phyloP scores from a whole-genome alignment of 2,797 vertebrate genomes.

The Aplochiton taeniatus region DNA sequence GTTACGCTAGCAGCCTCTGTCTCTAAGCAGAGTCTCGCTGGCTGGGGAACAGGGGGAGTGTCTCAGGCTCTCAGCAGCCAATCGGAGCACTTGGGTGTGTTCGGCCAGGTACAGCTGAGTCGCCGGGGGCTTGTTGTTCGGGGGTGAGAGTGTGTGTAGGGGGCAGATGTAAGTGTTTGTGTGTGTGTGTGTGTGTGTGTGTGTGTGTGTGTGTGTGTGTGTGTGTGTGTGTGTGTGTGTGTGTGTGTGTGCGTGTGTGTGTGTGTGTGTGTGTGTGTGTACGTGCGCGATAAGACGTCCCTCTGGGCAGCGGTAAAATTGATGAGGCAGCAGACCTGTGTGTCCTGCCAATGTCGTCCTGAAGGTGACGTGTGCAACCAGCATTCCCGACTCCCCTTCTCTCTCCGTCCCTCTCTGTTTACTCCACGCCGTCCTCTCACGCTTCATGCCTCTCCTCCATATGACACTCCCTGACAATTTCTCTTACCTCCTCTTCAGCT shows the following conservation, averaged over 20 bases:
- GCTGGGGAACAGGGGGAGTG: constrained; percentile 59
- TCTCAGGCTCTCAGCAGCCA: constrained; percentile 61
- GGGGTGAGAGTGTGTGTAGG: background rate
- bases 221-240: background rate
- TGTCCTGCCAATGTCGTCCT: constrained; percentile 78
- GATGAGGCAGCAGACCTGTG: constrained; percentile 79
- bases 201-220: constrained; percentile 14
- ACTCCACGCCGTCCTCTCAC: constrained; percentile 11
- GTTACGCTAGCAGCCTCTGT: constrained; percentile 58
- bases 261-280: constrained; percentile 5
- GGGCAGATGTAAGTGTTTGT: constrained; percentile 6
- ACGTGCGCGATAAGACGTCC: constrained; percentile 60
- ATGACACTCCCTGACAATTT: constrained; percentile 5
- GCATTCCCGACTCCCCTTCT: constrained; percentile 46
- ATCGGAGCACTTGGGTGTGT: constrained; percentile 66
- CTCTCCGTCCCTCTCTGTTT: constrained; percentile 24
- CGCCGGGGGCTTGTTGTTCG: constrained; percentile 38
- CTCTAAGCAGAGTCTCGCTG: constrained; percentile 74
- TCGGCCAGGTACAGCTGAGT: constrained; percentile 69
- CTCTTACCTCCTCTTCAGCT: constrained; percentile 28
- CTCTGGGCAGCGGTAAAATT: constrained; percentile 69
- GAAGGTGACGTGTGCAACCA: constrained; percentile 71
- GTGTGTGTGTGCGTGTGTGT: background rate
- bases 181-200: constrained; percentile 9
- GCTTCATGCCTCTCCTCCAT: constrained; percentile 24